Evolutionary conservation across 2,113 vertebrate species (phyloP).

Genomic region (Heterotis niloticus): DNA sequence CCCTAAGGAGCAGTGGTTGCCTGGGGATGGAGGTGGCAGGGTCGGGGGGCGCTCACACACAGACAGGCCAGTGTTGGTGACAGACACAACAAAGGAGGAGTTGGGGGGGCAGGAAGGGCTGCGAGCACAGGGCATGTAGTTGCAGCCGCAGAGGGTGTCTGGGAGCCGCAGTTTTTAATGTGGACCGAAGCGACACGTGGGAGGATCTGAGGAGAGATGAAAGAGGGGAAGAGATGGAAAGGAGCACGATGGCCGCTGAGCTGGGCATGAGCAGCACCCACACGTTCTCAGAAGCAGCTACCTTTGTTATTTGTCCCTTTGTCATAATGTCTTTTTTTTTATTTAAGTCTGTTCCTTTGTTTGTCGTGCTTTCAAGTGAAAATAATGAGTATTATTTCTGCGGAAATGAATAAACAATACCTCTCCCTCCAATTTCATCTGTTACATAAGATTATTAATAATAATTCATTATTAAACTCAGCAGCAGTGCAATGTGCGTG

Average conservation of each 20-base stretch:
- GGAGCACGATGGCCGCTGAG: neutral
- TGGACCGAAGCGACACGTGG: neutral
- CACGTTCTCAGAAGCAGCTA: neutral
- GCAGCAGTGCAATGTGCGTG: conserved; percentile 6
- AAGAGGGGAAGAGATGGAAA: conserved; percentile 8
- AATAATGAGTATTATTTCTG: neutral
- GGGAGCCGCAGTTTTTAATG: neutral
- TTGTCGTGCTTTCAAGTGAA: neutral
- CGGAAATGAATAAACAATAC: neutral
- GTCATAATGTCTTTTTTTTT: neutral
- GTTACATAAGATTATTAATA: neutral
- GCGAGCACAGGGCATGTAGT: neutral
- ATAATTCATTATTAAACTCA: neutral
- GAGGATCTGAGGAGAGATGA: conserved; percentile 10
- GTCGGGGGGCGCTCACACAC: neutral
- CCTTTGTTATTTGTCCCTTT: neutral
- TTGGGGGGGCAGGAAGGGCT: neutral
- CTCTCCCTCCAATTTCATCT: conserved; percentile 4
- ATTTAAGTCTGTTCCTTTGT: neutral
- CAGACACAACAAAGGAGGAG: neutral
- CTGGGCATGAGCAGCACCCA: too few relatives aligned
- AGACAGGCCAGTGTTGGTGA: neutral
- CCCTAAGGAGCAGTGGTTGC: neutral
- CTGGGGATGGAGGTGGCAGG: neutral
- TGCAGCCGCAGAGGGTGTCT: neutral